Evolutionary conservation across 2,888 invertebrate genomes (phyloP), one percentile per base, ranked within the genome.

Genomic region (Fragum fragum): DNA sequence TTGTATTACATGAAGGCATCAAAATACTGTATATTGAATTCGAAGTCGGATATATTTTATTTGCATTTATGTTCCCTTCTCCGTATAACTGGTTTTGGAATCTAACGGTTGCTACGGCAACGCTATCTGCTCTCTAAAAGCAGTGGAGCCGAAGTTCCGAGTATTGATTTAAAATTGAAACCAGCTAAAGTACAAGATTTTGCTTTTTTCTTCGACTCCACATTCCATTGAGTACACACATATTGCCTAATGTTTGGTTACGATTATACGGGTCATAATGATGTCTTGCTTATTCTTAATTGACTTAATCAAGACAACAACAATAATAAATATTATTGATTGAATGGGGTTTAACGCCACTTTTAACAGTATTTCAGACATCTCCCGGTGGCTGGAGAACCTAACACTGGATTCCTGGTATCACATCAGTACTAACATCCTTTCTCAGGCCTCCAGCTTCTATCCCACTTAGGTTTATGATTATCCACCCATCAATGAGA

Each of bases 161-260:
- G 42, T 84, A 84, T 84, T 84, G 84, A 84, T 84, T 84, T 81
- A 69, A 36, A 84, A 81, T 81, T 84, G 82, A 82, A 82, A 70
- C 70, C 52, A 2, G 28, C 53, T 28, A 53, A 70, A 70, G 53
- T 70, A 70, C 53, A 53, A 70, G 53, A 53, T 70, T 52, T 53
- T 70, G 70, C 70, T 53, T 53, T 70, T 70, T 52, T 52, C 70
- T 53, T 32, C 18, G 16, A 32, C n/a, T 28, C 16, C 61, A 61
- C 21, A n/a, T 26, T 32, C 59, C 32, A 47, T 47, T 47, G 47
- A 47, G 47, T 47, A 47, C 47, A n/a, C 47, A 47, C 47, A 47
- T 47, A 47, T 61, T 61, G 61, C 61, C 61, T 61, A 61, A 61
- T 61, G 61, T 32, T 16, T 47, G 5, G n/a, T 47, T 18, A 47